These are phyloP conservation scores for Anodontia alba DNA, from an alignment of 2,888 invertebrate genomes.

Conservation along the genomic window DNA sequence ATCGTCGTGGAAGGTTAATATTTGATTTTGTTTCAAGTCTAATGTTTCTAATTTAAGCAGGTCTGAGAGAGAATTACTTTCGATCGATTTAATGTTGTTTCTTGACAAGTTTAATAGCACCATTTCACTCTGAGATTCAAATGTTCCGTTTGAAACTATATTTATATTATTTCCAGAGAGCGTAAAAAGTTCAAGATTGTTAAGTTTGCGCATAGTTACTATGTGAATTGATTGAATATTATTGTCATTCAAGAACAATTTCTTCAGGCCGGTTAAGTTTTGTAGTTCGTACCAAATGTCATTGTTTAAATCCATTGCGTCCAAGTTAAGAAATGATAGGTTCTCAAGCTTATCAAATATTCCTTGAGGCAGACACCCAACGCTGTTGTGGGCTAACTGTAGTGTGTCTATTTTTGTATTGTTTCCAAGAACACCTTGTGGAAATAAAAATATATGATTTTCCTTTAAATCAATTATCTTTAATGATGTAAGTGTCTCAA, in stretches of 20 bases:
- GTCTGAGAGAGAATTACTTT: background rate
- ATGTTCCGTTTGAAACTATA: background rate
- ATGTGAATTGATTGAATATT: background rate
- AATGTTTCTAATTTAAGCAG: background rate
- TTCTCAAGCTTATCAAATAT: background rate
- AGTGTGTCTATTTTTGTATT: background rate
- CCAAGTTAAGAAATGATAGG: background rate
- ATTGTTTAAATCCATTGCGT: background rate
- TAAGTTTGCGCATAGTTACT: background rate
- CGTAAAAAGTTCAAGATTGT: background rate
- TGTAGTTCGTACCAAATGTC: background rate
- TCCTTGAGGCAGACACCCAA: background rate
- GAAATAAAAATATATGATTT: background rate
- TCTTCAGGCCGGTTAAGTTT: background rate
- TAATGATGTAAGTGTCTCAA: background rate
- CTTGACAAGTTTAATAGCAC: background rate
- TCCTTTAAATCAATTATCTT: background rate
- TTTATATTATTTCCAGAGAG: background rate
- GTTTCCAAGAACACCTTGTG: background rate
- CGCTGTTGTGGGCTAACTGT: background rate
- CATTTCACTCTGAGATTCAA: background rate
- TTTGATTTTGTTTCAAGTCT: background rate
- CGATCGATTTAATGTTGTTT: background rate
- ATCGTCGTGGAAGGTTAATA: background rate
- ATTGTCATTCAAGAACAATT: background rate